Evolutionary conservation across 2,113 vertebrate species (phyloP), one percentile per base, ranked within the genome.

Genomic region (Scortum barcoo): DNA sequence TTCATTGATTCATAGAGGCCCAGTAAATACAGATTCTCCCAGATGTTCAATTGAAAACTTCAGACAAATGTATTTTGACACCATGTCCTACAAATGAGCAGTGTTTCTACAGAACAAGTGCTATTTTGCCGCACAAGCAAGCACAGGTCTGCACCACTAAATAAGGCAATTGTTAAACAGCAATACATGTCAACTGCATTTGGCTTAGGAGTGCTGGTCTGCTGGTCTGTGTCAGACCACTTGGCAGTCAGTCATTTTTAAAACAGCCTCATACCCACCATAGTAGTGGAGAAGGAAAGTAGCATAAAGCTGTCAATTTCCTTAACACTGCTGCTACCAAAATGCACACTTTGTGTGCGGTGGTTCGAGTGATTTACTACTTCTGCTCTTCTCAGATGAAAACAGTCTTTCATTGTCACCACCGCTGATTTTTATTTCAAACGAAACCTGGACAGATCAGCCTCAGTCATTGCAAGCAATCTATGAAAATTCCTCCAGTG

Each of bases 221-320:
- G 66, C 84, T 89, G 89, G 42, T 88, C 63, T 87, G 63, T 85
- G 81, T 91, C 89, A 90, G 30, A 75, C 60, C 56, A 40, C 73
- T 74, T 78, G 78, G 78, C 77, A 82, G 84, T 78, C 19, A 24
- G 42, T 65, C 50, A 8, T 65, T 85, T 89, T 78, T 38, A 75
- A 51, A 62, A 22, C 36, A 22, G 60, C 53, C n/a, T 84, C 44
- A 86, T 67, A 86, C 28, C 78, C 51, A 61, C 36, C 40, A 54
- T 36, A 63, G 62, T n/a, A 24, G 11, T 10, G 36, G 42, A 66
- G 44, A 38, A 16, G 50, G 13, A 42, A 58, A 77, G 51, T 9
- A 16, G 17, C 68, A 87, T 61, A 72, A 72, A 70, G 30, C 67
- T 77, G 71, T 68, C 57, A 12, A 22, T 71, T 54, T 13, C 14